Conservation (phyloP, 2,888 invertebrate genomes). For the Acleris literana region DNA sequence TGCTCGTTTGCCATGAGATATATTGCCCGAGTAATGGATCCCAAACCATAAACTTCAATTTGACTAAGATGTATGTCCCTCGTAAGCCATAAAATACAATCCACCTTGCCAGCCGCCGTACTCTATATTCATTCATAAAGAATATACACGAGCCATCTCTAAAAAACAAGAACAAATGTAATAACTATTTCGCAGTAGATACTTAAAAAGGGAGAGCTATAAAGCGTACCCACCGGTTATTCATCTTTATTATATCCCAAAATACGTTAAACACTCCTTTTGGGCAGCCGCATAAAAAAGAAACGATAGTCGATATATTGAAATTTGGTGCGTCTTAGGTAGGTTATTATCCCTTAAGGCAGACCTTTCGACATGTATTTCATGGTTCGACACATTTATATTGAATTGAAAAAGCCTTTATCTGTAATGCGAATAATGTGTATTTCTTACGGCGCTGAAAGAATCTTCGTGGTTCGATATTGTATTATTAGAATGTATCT, state of each 20-base stretch:
- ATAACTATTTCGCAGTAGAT: slow-evolving; percentile 31
- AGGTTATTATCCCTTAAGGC: slow-evolving; percentile 2
- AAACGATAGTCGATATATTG: neutral
- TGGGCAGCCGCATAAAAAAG: slow-evolving; percentile 15
- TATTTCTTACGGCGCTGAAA: slow-evolving; percentile 3
- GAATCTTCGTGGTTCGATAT: slow-evolving; percentile 10
- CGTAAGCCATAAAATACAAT: slow-evolving; percentile 54
- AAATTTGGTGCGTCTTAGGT: too few species aligned
- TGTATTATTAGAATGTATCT: slow-evolving; percentile 18
- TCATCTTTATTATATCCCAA: too few species aligned
- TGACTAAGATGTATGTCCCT: slow-evolving; percentile 59
- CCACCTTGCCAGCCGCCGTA: slow-evolving; percentile 46
- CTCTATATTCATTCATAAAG: slow-evolving; percentile 55
- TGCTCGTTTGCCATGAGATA: slow-evolving; percentile 43
- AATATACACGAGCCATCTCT: slow-evolving; percentile 50
- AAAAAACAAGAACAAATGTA: slow-evolving; percentile 40
- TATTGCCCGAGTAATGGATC: slow-evolving; percentile 51
- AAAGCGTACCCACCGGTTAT: too few species aligned
- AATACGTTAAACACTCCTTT: too few species aligned
- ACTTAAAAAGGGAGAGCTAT: too few species aligned
- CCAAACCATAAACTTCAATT: slow-evolving; percentile 59
- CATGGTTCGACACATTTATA: neutral
- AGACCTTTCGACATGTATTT: slow-evolving; percentile 5
- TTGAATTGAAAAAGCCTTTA: slow-evolving; percentile 10
- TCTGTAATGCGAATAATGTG: slow-evolving; percentile 7